A percentile compares a stretch with the other conserved stretches of the same genome.
Evolutionary conservation across 2,113 vertebrate genomes (phyloP).

Genomic region (Oncorhynchus tshawytscha): DNA sequence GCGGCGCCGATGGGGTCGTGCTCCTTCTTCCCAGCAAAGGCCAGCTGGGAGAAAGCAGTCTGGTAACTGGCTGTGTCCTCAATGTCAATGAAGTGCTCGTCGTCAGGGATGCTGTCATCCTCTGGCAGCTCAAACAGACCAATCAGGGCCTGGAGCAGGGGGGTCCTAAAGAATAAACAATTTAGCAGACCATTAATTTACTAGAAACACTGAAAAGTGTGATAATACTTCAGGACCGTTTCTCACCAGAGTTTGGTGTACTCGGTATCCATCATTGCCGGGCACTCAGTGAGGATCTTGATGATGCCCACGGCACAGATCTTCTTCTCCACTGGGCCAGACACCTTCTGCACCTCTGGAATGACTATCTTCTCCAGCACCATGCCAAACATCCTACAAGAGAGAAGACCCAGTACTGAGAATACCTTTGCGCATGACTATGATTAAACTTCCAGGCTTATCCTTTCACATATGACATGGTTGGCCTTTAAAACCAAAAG

Average conservation of each 20-base stretch:
- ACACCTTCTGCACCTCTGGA: conserved; percentile 98
- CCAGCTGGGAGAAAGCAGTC: conserved; percentile 95
- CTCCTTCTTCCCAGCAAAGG: conserved; percentile 95
- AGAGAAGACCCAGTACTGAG: background rate
- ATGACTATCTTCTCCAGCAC: conserved; percentile 97
- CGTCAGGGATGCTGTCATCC: conserved; percentile 94
- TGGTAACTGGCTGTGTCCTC: conserved; percentile 97
- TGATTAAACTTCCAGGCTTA: no score
- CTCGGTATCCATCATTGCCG: conserved; percentile 97
- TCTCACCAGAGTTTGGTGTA: conserved; percentile 95
- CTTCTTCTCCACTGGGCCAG: conserved; percentile 94
- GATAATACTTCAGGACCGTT: background rate
- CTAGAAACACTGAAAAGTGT: background rate
- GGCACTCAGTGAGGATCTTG: conserved; percentile 93
- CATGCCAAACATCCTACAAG: conserved; percentile 96
- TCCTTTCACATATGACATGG: no score
- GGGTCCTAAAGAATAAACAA: conserved; percentile 75
- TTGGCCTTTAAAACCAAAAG: no score
- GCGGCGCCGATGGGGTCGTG: conserved; percentile 93
- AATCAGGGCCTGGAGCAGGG: conserved; percentile 92
- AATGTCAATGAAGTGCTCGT: conserved; percentile 98
- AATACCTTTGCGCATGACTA: background rate
- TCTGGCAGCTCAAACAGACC: conserved; percentile 96
- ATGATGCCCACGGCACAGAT: conserved; percentile 97
- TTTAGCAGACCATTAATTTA: background rate